Evolutionary conservation across 2,888 invertebrate genomes (phyloP).

Genomic region (Caenorhabditis japonica): DNA sequence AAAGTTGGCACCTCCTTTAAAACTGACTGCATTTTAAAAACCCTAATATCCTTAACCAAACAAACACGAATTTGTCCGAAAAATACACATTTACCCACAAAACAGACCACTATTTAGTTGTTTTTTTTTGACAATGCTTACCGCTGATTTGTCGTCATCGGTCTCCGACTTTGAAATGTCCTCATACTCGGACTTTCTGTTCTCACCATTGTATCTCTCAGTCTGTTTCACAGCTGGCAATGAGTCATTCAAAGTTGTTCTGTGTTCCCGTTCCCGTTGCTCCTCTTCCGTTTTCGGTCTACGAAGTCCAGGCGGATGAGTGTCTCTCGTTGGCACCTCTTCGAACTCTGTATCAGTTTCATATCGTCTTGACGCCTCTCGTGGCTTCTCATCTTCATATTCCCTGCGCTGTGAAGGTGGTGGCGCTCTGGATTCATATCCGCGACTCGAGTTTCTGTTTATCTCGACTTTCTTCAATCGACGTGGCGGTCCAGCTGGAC

Average conservation of each 20-base stretch:
- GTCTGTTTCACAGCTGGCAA: constrained; percentile 28
- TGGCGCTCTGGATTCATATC: constrained; percentile 10
- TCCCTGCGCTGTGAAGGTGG: constrained; percentile 4
- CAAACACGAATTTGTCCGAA: no score
- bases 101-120: no score
- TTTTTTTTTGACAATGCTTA: no score
- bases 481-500: constrained; percentile 1
- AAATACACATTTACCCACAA: no score
- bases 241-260: constrained; percentile 13
- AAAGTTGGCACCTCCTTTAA: no score
- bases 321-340: constrained; percentile 14
- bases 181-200: constrained; percentile 34
- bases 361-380: constrained; percentile 20
- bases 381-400: constrained; percentile 13
- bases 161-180: constrained; percentile 28
- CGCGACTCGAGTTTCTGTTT: constrained; percentile 9
- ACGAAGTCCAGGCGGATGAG: constrained; percentile 44
- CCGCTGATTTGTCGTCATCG: constrained; percentile 14
- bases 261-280: constrained; percentile 22
- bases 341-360: constrained; percentile 25
- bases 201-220: constrained; percentile 22
- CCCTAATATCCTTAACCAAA: no score
- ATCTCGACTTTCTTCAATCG: constrained; percentile 38
- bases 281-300: constrained; percentile 29
- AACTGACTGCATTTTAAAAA: no score